Evolutionary conservation across 2,888 invertebrate species (phyloP).

Genomic region (Cephus rjabovi): DNA sequence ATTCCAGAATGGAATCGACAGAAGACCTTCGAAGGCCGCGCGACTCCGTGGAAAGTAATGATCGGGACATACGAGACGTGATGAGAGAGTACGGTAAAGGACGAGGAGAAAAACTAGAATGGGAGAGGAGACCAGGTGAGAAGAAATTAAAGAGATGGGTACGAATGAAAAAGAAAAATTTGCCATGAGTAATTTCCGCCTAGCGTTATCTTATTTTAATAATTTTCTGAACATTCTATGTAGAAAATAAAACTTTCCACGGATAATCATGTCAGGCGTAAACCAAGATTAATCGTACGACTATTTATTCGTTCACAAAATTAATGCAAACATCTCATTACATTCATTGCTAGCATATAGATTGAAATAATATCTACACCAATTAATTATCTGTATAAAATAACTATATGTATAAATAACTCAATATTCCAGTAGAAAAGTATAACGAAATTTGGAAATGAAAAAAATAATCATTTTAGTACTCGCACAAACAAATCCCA

Average conservation of each 20-base stretch:
- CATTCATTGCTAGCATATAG: background rate
- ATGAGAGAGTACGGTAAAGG: background rate
- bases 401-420: too few species aligned
- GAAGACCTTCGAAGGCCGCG: conserved; percentile 21
- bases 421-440: background rate
- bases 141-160: background rate
- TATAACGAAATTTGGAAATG: background rate
- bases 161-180: background rate
- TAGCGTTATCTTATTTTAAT: background rate
- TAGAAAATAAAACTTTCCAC: background rate
- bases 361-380: background rate
- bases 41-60: background rate
- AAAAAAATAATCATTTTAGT: background rate
- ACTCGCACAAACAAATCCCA: background rate
- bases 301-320: background rate
- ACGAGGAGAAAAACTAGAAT: background rate
- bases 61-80: background rate
- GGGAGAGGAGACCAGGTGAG: background rate
- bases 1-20: conserved; percentile 30
- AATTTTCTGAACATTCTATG: background rate
- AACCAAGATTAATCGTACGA: background rate
- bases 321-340: background rate
- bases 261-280: background rate
- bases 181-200: background rate
- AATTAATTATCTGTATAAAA: background rate